Evolutionary conservation across 2,797 vertebrate species (phyloP).

Genomic region (Pogonophryne albipinna): DNA sequence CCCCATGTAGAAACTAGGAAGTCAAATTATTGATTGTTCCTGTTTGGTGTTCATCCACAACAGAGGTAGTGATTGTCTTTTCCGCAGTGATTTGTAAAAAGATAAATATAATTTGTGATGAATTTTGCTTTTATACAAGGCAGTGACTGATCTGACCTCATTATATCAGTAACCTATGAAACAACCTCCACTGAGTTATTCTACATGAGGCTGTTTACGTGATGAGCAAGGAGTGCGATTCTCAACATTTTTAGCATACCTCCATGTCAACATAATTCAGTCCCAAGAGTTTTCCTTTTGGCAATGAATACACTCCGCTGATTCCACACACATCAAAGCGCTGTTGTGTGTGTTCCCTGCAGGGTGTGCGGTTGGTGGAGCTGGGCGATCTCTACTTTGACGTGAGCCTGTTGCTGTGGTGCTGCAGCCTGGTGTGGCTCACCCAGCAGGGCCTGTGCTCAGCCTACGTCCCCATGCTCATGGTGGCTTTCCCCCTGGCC

Average conservation of each 20-base stretch:
- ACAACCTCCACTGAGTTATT: not conserved
- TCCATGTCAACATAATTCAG: constrained; percentile 1
- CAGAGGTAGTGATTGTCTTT: not conserved
- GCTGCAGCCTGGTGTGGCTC: constrained; percentile 85
- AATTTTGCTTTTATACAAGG: not conserved
- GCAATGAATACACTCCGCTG: not conserved
- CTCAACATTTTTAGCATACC: not conserved
- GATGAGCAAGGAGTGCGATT: constrained; percentile 3
- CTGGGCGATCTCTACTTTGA: constrained; percentile 94
- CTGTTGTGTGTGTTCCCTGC: constrained; percentile 49
- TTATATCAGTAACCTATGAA: not conserved
- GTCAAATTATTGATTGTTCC: not conserved
- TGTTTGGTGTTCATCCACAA: not conserved
- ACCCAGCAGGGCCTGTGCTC: constrained; percentile 91
- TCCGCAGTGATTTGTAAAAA: not conserved
- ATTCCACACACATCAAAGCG: not conserved
- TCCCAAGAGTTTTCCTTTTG: not conserved
- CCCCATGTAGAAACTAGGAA: constrained; percentile 1
- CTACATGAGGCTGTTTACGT: not conserved
- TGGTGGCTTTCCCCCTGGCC: constrained; percentile 93
- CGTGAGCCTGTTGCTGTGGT: constrained; percentile 90
- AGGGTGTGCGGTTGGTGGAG: constrained; percentile 88
- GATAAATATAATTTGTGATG: not conserved
- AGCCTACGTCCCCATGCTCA: constrained; percentile 92
- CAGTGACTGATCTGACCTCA: not conserved